Conservation (phyloP, 2,888 invertebrate species). For the Leptinotarsa juncta region DNA sequence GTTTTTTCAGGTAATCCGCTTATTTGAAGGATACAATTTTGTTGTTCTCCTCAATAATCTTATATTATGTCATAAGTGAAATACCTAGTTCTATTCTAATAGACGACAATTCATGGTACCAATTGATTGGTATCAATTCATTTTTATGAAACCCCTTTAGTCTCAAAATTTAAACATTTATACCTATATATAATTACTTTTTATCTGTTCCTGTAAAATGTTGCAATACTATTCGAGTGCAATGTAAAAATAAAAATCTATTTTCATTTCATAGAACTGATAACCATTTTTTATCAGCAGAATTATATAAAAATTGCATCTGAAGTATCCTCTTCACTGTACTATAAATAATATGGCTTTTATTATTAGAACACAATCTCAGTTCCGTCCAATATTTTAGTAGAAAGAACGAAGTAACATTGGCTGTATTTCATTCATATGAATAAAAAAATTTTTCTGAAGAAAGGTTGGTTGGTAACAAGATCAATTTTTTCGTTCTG, state of each 20-base stretch:
- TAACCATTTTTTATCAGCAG: background rate
- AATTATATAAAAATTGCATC: background rate
- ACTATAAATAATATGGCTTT: background rate
- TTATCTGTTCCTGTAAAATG: background rate
- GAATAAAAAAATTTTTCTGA: background rate
- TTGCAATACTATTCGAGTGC: background rate
- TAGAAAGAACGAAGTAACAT: background rate
- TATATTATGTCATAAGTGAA: no score
- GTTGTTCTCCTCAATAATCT: no score
- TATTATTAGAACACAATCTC: slow-evolving; percentile 2
- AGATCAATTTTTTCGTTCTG: background rate
- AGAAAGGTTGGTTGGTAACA: no score
- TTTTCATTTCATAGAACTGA: background rate
- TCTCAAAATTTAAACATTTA: no score
- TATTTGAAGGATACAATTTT: no score
- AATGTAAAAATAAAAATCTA: background rate
- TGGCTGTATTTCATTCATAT: background rate
- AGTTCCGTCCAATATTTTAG: background rate
- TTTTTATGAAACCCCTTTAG: no score
- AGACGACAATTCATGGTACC: no score
- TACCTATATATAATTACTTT: no score
- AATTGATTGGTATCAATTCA: no score
- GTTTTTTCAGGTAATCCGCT: no score
- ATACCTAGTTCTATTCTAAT: no score
- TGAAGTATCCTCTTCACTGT: background rate